Percentiles rank a stretch among this genome's conserved stretches.
These are phyloP conservation scores for Corydoras maculifer DNA, from an alignment of 2,113 vertebrate genomes.

Conservation along the genomic window DNA sequence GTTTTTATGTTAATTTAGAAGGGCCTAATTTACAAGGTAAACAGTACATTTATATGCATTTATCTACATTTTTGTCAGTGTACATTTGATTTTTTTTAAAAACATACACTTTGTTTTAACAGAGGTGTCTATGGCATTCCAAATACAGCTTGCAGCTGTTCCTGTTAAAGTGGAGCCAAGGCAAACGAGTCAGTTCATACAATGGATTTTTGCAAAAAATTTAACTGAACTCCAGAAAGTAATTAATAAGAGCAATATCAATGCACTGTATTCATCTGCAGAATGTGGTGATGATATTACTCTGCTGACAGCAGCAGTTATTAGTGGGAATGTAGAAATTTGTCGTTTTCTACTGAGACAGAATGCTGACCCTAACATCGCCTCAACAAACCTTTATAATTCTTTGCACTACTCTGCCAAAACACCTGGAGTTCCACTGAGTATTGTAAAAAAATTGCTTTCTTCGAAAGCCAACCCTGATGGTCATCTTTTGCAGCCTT, in stretches of 20 bases:
- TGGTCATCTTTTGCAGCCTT: fast-evolving
- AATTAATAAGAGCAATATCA: constrained; percentile 12
- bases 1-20: no score
- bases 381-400: no score
- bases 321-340: constrained; percentile 8
- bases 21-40: no score
- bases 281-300: constrained; percentile 30
- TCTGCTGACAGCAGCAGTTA: constrained; percentile 46
- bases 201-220: constrained; percentile 36
- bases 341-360: constrained; percentile 23
- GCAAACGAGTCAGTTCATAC: constrained; percentile 42
- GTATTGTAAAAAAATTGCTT: constrained; percentile 42
- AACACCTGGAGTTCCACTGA: not conserved
- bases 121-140: constrained; percentile 10
- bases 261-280: constrained; percentile 35
- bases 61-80: no score
- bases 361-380: constrained; percentile 12
- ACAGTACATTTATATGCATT: no score
- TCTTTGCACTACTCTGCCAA: constrained; percentile 42
- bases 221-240: not conserved
- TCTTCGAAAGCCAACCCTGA: constrained; percentile 39
- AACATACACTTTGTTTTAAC: constrained; percentile 1
- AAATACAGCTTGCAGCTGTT: not conserved
- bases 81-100: no score
- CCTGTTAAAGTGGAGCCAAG: not conserved